A percentile compares a stretch with the other conserved stretches of the same genome.
phyloP scores from a whole-genome alignment of 2,797 vertebrate genomes.

The Tamandua tetradactyla region DNA sequence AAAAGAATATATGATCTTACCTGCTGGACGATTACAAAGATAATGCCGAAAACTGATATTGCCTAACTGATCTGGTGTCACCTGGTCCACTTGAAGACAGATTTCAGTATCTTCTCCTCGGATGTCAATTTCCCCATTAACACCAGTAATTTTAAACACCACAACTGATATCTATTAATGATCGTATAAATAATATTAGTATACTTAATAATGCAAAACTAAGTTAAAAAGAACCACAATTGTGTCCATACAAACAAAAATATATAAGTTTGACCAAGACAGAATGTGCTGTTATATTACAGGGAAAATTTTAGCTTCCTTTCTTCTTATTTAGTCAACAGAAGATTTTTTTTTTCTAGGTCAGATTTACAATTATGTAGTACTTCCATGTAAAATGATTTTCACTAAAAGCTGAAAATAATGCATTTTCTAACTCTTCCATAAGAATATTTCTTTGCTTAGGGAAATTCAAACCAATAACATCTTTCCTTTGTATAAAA shows the following conservation, averaged over 20 bases:
- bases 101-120: conserved; percentile 92
- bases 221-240: neutral
- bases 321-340: conserved; percentile 28
- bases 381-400: neutral
- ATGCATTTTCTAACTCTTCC: conserved; percentile 18
- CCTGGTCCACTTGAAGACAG: conserved; percentile 92
- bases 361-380: conserved; percentile 40
- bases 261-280: neutral
- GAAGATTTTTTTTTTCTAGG: neutral
- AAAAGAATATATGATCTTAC: conserved; percentile 85
- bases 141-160: conserved; percentile 93
- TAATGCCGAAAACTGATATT: conserved; percentile 96
- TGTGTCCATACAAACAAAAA: neutral
- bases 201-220: conserved; percentile 31
- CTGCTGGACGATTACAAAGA: conserved; percentile 94
- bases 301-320: conserved; percentile 26
- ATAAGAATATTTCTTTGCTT: conserved; percentile 17
- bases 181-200: conserved; percentile 72
- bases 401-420: neutral
- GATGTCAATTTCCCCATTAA: conserved; percentile 93
- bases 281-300: neutral
- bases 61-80: conserved; percentile 93
- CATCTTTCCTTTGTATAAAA: conserved; percentile 14
- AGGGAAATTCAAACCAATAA: conserved; percentile 32
- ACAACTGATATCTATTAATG: conserved; percentile 94